phyloP scores from a whole-genome alignment of 2,888 invertebrate species.

The Sinopyrophorus schimmeli region DNA sequence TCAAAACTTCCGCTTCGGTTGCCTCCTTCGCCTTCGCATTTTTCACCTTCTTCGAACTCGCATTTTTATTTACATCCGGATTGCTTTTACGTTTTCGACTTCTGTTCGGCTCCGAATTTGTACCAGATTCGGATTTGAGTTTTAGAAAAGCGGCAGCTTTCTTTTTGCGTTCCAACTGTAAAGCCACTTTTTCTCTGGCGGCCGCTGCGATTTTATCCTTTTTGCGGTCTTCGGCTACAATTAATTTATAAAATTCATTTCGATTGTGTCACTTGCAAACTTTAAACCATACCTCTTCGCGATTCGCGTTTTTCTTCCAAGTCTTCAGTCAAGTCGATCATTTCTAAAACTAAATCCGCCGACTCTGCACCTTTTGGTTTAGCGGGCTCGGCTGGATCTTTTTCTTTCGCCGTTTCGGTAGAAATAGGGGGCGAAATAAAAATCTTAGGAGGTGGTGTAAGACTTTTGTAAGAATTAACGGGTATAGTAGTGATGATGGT shows the following conservation, averaged over 20 bases:
- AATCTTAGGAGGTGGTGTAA: slow-evolving; percentile 4
- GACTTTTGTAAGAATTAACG: too few species aligned
- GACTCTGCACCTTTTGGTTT: slow-evolving; percentile 47
- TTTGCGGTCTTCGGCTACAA: slow-evolving; percentile 60
- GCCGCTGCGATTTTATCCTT: slow-evolving; percentile 62
- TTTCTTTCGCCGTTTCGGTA: too few species aligned
- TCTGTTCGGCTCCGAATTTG: slow-evolving; percentile 33
- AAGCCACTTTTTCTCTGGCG: slow-evolving; percentile 62
- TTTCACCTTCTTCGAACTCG: slow-evolving; percentile 38
- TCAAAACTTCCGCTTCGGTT: slow-evolving; percentile 46
- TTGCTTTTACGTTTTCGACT: slow-evolving; percentile 27
- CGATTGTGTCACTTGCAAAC: neutral
- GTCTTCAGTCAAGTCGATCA: slow-evolving; percentile 65
- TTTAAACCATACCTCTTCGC: slow-evolving; percentile 40
- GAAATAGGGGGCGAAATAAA: neutral
- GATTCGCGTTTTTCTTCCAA: slow-evolving; percentile 56
- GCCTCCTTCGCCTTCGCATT: slow-evolving; percentile 35
- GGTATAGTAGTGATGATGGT: too few species aligned
- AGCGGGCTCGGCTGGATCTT: neutral
- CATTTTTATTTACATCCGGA: slow-evolving; percentile 42
- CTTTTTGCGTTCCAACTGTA: slow-evolving; percentile 75
- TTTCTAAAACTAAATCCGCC: slow-evolving; percentile 56
- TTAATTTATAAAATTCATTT: neutral
- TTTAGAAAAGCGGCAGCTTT: slow-evolving; percentile 79
- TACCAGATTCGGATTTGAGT: slow-evolving; percentile 44